phyloP scores from a whole-genome alignment of 2,888 invertebrate species.

The Ormyrus labotus region DNA sequence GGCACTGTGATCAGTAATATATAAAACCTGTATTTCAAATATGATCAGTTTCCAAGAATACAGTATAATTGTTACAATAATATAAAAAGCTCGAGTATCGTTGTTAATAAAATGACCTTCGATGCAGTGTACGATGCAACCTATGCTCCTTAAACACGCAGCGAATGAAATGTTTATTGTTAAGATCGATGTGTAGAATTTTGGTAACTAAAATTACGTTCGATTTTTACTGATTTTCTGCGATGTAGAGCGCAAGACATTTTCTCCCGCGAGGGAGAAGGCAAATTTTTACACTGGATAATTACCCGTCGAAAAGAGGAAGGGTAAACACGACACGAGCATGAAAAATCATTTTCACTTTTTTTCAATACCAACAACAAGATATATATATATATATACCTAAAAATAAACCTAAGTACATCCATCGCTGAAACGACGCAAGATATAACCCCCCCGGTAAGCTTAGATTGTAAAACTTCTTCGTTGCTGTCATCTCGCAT shows the following conservation, averaged over 20 bases:
- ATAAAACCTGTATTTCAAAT: too few species aligned
- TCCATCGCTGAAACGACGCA: conserved; percentile 19
- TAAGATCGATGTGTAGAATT: conserved; percentile 45
- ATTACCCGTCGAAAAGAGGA: conserved; percentile 8
- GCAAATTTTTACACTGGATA: conserved; percentile 36
- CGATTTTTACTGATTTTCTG: not conserved
- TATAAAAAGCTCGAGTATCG: too few species aligned
- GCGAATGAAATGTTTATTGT: conserved; percentile 7
- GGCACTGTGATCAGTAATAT: conserved; percentile 24
- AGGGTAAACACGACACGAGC: not conserved
- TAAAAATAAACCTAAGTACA: not conserved
- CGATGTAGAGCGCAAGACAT: not conserved
- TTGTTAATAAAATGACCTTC: not conserved
- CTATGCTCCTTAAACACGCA: not conserved
- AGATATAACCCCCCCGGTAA: conserved; percentile 15
- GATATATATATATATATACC: not conserved
- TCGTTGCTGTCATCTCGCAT: conserved; percentile 49
- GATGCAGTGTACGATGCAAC: conserved; percentile 15
- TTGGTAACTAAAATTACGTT: conserved; percentile 12
- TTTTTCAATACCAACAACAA: conserved; percentile 5
- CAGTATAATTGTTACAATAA: too few species aligned
- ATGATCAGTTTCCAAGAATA: not conserved
- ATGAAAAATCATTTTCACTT: conserved; percentile 2
- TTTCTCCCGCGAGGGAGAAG: not conserved
- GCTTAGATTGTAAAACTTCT: conserved; percentile 34